Conservation (phyloP, 2,113 vertebrate species). For the Phoenicopterus ruber region DNA sequence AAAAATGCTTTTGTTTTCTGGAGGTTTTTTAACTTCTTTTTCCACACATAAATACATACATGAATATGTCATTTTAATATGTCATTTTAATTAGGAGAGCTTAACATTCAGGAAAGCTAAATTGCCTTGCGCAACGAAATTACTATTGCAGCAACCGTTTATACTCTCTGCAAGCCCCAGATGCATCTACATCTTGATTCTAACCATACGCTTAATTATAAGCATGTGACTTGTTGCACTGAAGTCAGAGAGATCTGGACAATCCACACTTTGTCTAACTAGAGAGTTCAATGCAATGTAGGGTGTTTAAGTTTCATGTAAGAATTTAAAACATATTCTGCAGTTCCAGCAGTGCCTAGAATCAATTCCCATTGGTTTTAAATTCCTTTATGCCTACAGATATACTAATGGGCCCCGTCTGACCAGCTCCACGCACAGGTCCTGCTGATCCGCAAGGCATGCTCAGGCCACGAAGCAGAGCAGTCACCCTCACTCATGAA, state of each 20-base stretch:
- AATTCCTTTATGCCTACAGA: neutral
- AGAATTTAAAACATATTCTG: neutral
- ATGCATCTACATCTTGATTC: neutral
- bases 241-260: neutral
- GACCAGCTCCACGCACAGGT: neutral
- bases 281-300: neutral
- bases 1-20: neutral
- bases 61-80: neutral
- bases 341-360: neutral
- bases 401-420: fast-evolving
- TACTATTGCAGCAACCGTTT: neutral
- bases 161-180: neutral
- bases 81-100: neutral
- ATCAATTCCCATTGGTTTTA: neutral
- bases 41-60: neutral
- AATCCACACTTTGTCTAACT: neutral
- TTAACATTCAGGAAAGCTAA: neutral
- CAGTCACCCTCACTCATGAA: neutral
- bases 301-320: neutral
- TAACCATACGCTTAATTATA: neutral
- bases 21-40: neutral
- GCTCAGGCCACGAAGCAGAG: neutral
- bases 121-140: neutral
- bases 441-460: neutral
- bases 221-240: neutral